phyloP scores from a whole-genome alignment of 2,888 invertebrate genomes.

The Resseliella maxima region DNA sequence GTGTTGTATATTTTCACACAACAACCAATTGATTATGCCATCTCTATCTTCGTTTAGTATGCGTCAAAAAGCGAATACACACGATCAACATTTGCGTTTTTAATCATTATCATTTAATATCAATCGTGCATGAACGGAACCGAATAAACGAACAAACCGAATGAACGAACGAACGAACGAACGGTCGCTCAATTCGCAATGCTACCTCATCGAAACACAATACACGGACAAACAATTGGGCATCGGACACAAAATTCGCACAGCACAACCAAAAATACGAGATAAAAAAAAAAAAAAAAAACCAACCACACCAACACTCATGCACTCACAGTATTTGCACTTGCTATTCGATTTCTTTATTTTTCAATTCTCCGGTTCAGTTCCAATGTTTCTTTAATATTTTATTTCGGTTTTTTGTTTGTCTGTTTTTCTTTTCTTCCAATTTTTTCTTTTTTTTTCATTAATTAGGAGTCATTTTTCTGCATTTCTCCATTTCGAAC shows the following conservation, averaged over 20 bases:
- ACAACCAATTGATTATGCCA: not conserved
- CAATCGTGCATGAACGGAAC: conserved; percentile 21
- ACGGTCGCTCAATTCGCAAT: not conserved
- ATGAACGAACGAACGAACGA: not conserved
- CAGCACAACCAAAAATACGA: not conserved
- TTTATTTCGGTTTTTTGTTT: not conserved
- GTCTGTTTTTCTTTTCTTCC: not conserved
- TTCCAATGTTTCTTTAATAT: conserved; percentile 3
- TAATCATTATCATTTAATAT: conserved; percentile 47
- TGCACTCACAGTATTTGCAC: not conserved
- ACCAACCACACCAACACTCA: not conserved
- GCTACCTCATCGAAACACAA: not conserved
- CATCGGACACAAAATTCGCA: not conserved
- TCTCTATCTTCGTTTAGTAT: not conserved
- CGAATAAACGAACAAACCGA: not conserved
- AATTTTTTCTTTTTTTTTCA: not conserved
- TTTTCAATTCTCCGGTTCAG: not conserved
- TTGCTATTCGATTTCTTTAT: conserved; percentile 27
- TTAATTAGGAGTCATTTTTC: not conserved
- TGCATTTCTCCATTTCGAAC: conserved; percentile 7
- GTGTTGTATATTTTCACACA: not conserved
- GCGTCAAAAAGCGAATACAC: conserved; percentile 17
- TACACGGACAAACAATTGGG: not conserved
- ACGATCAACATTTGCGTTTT: conserved; percentile 51
- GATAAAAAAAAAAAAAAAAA: not conserved